Evolutionary conservation across 2,113 vertebrate genomes (phyloP), one percentile per base, ranked within the genome.

Genomic region (Platycercus adscitus): DNA sequence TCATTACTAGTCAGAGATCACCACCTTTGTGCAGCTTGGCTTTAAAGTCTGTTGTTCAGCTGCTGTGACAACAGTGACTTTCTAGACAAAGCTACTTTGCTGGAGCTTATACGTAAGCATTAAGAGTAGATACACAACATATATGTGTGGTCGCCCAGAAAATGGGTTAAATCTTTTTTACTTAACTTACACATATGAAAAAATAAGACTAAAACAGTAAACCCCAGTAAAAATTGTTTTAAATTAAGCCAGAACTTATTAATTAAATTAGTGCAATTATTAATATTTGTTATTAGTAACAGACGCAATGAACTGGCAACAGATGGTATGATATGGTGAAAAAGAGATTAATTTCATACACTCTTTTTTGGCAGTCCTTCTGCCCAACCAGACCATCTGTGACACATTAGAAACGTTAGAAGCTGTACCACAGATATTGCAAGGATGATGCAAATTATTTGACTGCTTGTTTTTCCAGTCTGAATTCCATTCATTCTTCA

Each of bases 201-300:
- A 83, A 89, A 29, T 1, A 2, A 44, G 23, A 61, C 6, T 20
- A 8, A 64, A 64, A 2, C 11, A 80, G 26, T 23, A 81, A 87
- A 37, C 2, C 23, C n/a, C 49, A 64, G n/a, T 26, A 44, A 76
- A 86, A 92, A 61, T 4, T 0, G 6, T 10, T 84, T 49, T 55
- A 79, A 72, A 79, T 61, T 4, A 75, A 96, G 37, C 60, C 25
- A 28, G 23, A 87, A 56, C 10, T 11, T 82, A 96, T 95, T 96
- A 94, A 97, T 97, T 89, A 76, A 77, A 92, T 95, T 89, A 94
- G 81, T 72, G 12, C 37, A 89, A 94, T 89, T 18, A 92, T 96
- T 96, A 96, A 92, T 86, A 95, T 89, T 94, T 96, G 95, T 95
- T 96, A 89, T 96, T 93, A 94, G 86, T 68, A 96, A 89, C 80